Evolutionary conservation across 2,888 invertebrate species (phyloP), one percentile per base, ranked within the genome.

Genomic region (Chirona hameri): DNA sequence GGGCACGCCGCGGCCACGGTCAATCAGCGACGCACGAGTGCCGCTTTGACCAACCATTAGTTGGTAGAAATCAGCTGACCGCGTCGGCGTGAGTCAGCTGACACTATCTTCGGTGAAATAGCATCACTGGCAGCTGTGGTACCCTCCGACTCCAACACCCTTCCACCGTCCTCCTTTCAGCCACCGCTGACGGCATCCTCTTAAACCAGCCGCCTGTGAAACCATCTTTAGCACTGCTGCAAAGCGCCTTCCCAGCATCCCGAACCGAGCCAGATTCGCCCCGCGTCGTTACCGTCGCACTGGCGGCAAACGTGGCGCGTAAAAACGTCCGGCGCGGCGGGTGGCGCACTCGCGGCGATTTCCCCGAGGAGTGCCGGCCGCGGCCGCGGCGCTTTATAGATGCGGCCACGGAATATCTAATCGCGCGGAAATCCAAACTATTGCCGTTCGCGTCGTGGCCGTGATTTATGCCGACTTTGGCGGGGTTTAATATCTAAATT

Each of bases 361-460:
- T 76, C 46, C 76, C 76, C 76, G 24, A 27, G 76, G 76, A 27
- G 52, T 21, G 39, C 39, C 76, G 39, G 21, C 72, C 18, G 31
- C 57, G 14, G 57, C 21, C 60, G n/a, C n/a, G 12, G 24, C 76
- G 76, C 76, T 76, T 76, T 76, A 76, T 76, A 76, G 76, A 76
- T 76, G 39, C 39, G 39, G 76, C 76, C 76, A 46, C 24, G 24
- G 76, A 76, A 76, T 76, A 76, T 39, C 76, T 76, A 76, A 76
- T 76, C 76, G 76, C 76, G 76, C 39, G 18, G 76, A 76, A 76
- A 76, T 76, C 76, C 76, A 18, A 46, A 46, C 76, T 46, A 46
- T 39, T 46, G 76, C 18, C 76, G 46, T 76, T 76, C 5, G 7
- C 39, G 39, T 46, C 76, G 1, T 39, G 24, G 21, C 12, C 21